Evolutionary conservation across 2,113 vertebrate genomes (phyloP), one percentile per base, ranked within the genome.

Genomic region (Steatornis caripensis): DNA sequence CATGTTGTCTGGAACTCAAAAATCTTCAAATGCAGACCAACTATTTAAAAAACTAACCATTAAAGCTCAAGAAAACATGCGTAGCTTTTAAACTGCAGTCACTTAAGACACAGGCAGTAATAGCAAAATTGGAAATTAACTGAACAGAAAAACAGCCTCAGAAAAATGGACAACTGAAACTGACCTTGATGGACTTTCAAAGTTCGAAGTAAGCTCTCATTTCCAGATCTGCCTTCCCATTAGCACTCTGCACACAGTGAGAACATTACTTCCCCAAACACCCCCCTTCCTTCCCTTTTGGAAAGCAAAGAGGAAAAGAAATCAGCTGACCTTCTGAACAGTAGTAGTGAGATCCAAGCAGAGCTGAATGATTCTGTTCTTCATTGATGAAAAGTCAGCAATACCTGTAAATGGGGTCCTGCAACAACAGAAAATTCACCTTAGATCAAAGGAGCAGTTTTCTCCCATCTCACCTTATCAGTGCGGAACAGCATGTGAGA

Each of bases 281-380:
- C 1, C 65, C 26, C 64, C 32, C 27, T 92, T 90, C 87, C 90
- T 95, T 93, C 87, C 51, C 54, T 65, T 90, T 61, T 80, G 82
- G 75, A 95, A 89, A 92, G 70, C 66, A 65, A 85, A 97, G 17
- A 34, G 49, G 83, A 55, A 34, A 66, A 74, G 45, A 84, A 86
- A 91, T 78, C 86, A 90, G 93, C 99, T 98, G 95, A 99, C 99
- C 99, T 99, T 99, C 97, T 99, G 99, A 97, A 99, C 99, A 64
- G 99, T 99, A 70, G 99, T 99, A 72, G 99, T 99, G 95, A 99
- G 98, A 94, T 99, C 99, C 98, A 99, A 97, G 97, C 99, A 99
- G 75, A 99, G 98, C 90, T 99, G 99, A 97, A 99, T 99, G 97
- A 99, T 99, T 98, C 99, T 99, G 98, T 99, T 99, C 98, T 99